A percentile compares a stretch with the other conserved stretches of the same genome.
Conservation (phyloP, 2,113 vertebrate genomes). For the Budorcas taxicolor region DNA sequence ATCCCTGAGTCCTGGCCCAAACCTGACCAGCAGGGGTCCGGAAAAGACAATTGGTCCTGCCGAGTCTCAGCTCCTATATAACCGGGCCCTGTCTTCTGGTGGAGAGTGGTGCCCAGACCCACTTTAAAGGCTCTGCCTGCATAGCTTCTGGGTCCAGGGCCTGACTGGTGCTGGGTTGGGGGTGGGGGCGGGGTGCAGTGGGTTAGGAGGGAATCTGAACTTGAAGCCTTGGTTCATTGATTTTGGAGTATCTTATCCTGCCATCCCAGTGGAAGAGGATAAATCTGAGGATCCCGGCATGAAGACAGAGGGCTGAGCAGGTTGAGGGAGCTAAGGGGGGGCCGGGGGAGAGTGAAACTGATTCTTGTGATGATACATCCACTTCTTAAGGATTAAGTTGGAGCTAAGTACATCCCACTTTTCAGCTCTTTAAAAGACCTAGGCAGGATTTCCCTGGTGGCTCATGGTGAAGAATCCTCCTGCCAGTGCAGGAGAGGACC, state of each 20-base stretch:
- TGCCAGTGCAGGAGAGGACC: background rate
- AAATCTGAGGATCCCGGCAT: background rate
- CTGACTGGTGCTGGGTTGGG: background rate
- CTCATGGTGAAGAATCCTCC: background rate
- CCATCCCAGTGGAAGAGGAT: background rate
- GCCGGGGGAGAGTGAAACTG: too few relatives aligned
- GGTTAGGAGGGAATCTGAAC: background rate
- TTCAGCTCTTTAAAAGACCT: background rate
- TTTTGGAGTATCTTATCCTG: background rate
- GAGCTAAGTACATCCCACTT: too few relatives aligned
- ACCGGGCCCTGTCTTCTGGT: background rate
- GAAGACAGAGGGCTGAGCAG: background rate
- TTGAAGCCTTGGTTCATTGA: background rate
- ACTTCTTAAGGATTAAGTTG: background rate
- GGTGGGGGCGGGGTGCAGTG: too few relatives aligned
- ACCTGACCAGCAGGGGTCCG: background rate
- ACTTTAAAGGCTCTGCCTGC: background rate
- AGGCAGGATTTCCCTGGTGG: background rate
- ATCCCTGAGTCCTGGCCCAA: background rate
- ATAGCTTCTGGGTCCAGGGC: background rate
- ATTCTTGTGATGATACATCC: background rate
- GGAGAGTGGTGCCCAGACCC: background rate
- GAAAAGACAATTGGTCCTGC: background rate
- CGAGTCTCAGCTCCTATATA: background rate
- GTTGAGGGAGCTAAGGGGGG: background rate